phyloP scores from a whole-genome alignment of 1,140 invertebrate species.

The Chymomyza costata region DNA sequence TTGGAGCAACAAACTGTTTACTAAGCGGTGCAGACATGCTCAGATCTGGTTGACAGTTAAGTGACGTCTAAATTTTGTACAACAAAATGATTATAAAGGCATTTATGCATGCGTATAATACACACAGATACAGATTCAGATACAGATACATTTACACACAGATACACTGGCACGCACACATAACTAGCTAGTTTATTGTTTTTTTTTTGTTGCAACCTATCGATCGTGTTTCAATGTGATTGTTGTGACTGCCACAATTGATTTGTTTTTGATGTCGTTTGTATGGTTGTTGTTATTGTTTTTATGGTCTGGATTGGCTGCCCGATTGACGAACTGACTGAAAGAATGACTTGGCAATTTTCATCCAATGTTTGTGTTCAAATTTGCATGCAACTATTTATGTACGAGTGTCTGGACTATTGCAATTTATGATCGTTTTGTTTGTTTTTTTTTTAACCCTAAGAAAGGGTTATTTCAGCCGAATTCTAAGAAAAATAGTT shows the following conservation, averaged over 20 bases:
- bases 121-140: neutral
- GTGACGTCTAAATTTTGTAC: slow-evolving; percentile 71
- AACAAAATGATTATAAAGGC: slow-evolving; percentile 69
- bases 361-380: slow-evolving; percentile 67
- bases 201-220: neutral
- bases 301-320: neutral
- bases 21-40: slow-evolving; percentile 47
- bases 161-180: neutral
- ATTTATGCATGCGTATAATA: slow-evolving; percentile 63
- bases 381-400: slow-evolving; percentile 36
- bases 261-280: slow-evolving; percentile 45
- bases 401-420: slow-evolving; percentile 18
- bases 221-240: slow-evolving; percentile 13
- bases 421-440: slow-evolving; percentile 63
- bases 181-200: neutral
- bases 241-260: slow-evolving; percentile 39
- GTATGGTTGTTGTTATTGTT: neutral
- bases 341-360: slow-evolving; percentile 31
- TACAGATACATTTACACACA: neutral
- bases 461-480: no score
- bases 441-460: no score
- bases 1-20: neutral
- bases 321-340: slow-evolving; percentile 12
- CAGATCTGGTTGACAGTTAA: slow-evolving; percentile 49
- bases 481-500: no score